Percentiles rank a stretch among this genome's conserved stretches.
Conservation (phyloP, 2,888 invertebrate genomes). For the Drosophila multiciliata region DNA sequence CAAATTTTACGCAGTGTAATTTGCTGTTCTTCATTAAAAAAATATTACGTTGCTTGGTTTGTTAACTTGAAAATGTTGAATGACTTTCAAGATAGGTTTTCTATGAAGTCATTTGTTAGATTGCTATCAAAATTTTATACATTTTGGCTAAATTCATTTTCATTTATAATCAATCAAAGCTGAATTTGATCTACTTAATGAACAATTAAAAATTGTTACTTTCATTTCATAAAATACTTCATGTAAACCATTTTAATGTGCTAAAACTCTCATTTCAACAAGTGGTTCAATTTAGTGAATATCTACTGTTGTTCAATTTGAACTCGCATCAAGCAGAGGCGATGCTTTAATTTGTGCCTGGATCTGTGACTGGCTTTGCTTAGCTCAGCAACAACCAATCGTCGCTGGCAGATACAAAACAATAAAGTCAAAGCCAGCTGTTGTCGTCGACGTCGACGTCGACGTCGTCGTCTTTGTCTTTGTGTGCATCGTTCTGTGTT, state of each 20-base stretch:
- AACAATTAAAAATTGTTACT: not conserved
- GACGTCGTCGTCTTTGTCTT: not conserved
- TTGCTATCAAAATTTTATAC: not conserved
- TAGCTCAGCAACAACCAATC: slow-evolving; percentile 12
- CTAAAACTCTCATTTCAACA: too few species aligned
- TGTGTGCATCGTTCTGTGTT: slow-evolving; percentile 14
- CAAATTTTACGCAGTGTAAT: not conserved
- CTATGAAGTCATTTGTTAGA: not conserved
- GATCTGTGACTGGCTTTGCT: not conserved
- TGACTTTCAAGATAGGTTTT: not conserved
- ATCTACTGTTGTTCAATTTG: slow-evolving; percentile 7
- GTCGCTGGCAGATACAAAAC: slow-evolving; percentile 44
- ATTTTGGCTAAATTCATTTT: not conserved
- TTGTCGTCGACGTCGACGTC: slow-evolving; percentile 9
- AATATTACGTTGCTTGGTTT: not conserved
- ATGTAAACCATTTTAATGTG: too few species aligned
- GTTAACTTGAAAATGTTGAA: not conserved
- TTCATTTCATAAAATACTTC: not conserved
- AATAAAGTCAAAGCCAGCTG: slow-evolving; percentile 54
- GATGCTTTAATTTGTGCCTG: slow-evolving; percentile 36
- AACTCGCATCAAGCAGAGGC: slow-evolving; percentile 18
- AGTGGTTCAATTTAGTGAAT: not conserved
- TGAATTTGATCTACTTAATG: too few species aligned
- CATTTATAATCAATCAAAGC: not conserved
- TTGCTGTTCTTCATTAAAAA: not conserved